Percentiles rank a stretch among this genome's conserved stretches.
Evolutionary conservation across 2,797 vertebrate genomes (phyloP).

Genomic region (Lagocephalus sceleratus): DNA sequence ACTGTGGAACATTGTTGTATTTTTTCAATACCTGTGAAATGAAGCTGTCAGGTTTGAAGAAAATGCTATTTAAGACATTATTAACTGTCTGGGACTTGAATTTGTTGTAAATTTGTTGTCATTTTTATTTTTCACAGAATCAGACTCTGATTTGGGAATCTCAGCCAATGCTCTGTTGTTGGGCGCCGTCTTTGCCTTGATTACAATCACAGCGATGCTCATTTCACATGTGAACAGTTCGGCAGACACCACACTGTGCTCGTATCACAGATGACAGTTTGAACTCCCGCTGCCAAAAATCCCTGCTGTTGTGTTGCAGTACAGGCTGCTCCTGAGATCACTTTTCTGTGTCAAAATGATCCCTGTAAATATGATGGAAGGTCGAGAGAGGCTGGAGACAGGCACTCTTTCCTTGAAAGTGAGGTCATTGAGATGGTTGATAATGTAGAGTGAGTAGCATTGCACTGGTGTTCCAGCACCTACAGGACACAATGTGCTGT

Average conservation of each 20-base stretch:
- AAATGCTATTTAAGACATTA: too few relatives aligned
- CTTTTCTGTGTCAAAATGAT: slow-evolving; percentile 13
- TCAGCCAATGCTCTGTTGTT: too few relatives aligned
- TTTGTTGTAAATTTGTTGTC: too few relatives aligned
- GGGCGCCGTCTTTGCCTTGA: slow-evolving; percentile 33
- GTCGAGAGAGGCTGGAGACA: background rate
- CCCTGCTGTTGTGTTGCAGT: slow-evolving; percentile 24
- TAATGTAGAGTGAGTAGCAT: slow-evolving; percentile 24
- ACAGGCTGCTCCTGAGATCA: slow-evolving; percentile 45
- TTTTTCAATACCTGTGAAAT: too few relatives aligned
- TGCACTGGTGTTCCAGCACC: slow-evolving; percentile 1
- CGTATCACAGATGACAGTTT: slow-evolving; percentile 23
- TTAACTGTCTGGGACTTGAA: too few relatives aligned
- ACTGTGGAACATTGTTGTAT: too few relatives aligned
- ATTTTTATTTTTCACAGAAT: too few relatives aligned
- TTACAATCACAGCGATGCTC: slow-evolving; percentile 53
- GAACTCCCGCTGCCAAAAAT: slow-evolving; percentile 21
- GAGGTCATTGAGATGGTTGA: background rate
- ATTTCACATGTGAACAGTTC: slow-evolving; percentile 67
- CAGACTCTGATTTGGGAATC: too few relatives aligned
- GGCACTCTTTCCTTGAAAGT: background rate
- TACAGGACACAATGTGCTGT: slow-evolving; percentile 39
- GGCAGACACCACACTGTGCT: slow-evolving; percentile 38
- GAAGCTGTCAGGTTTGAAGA: too few relatives aligned
- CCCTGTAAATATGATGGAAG: background rate